Base-by-base conservation (phyloP, 2,797 vertebrate genomes). In the Martes flavigula region DNA sequence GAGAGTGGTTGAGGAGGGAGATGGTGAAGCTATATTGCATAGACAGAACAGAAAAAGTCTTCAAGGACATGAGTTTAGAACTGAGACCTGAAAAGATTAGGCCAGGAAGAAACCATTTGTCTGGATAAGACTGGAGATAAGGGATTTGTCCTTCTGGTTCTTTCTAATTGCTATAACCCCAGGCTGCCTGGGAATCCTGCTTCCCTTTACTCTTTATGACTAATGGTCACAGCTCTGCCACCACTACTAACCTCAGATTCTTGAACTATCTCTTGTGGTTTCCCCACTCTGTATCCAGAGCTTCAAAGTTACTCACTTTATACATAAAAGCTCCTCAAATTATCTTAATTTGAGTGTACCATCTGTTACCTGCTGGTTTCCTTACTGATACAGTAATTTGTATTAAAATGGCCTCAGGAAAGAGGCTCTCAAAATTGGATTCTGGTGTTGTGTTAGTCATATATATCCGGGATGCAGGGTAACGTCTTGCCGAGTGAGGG, bases 301-400 rank as follows among this genome's bases (percentile, higher is more conserved):
- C 81, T 97, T 96, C 87, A 46, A 93, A 96, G 94, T 97, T 95
- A 95, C 93, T 97, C 89, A 97, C 58, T 96, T 98, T 94, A 96
- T 97, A 97, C 96, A 97, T 97, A 96, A 97, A 98, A 94, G 75
- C 83, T 96, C 82, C 35, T 93, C 90, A 89, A 96, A 90, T 97
- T 94, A 97, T 94, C 92, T 87, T 97, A 97, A 97, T 97, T 96
- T 97, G 75, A 94, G 46, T 32, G 7, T 46, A 58, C 96, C 97
- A 98, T 98, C 97, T 98, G 94, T 95, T 96, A 95, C 89, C 84
- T 87, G 58, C 90, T 94, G 94, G 91, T 78, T 97, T 79, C 89
- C 94, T 91, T 70, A 95, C 2, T 90, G 83, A 81, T 85, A 93
- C 20, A 96, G 58, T 84, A 81, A 97, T 97, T 97, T 93, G 75